phyloP scores from a whole-genome alignment of 1,140 invertebrate species.

The Drosophila aff. region DNA sequence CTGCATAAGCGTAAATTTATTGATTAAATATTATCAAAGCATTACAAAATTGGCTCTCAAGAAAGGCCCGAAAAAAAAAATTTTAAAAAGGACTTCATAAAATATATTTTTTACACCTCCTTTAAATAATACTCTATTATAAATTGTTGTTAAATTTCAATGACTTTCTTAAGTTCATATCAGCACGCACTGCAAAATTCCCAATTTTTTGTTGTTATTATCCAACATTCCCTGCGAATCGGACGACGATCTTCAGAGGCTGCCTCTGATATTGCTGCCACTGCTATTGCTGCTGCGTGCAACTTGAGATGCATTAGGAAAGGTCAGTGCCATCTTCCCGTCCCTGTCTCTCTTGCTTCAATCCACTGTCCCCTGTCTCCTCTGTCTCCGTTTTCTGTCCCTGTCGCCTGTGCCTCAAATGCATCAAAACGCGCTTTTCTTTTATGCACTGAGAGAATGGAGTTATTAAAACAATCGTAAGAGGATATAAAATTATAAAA shows the following conservation, averaged over 20 bases:
- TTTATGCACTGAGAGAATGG: constrained; percentile 7
- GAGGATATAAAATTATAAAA: too few species aligned
- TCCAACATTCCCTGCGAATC: constrained; percentile 31
- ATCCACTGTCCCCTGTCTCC: constrained; percentile 7
- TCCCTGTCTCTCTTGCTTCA: not conserved
- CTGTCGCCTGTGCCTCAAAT: constrained; percentile 70
- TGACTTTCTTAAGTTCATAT: constrained; percentile 24
- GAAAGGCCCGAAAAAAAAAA: not conserved
- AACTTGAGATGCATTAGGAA: constrained; percentile 80
- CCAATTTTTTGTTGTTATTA: constrained; percentile 43
- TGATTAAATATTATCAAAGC: not conserved
- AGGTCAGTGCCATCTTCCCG: constrained; percentile 71
- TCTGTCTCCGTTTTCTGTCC: constrained; percentile 17
- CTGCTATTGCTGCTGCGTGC: constrained; percentile 46
- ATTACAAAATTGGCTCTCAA: not conserved
- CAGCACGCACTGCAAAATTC: constrained; percentile 29
- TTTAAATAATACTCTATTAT: constrained; percentile 13
- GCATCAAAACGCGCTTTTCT: constrained; percentile 77
- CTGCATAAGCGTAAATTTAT: not conserved
- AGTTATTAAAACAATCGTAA: not conserved
- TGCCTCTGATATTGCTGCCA: constrained; percentile 23
- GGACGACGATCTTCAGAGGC: constrained; percentile 31
- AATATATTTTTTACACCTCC: too few species aligned
- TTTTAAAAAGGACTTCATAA: not conserved
- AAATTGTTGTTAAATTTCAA: constrained; percentile 17